These are phyloP conservation scores for Polydrusus cervinus DNA, from an alignment of 2,888 invertebrate genomes.

Conservation along the genomic window DNA sequence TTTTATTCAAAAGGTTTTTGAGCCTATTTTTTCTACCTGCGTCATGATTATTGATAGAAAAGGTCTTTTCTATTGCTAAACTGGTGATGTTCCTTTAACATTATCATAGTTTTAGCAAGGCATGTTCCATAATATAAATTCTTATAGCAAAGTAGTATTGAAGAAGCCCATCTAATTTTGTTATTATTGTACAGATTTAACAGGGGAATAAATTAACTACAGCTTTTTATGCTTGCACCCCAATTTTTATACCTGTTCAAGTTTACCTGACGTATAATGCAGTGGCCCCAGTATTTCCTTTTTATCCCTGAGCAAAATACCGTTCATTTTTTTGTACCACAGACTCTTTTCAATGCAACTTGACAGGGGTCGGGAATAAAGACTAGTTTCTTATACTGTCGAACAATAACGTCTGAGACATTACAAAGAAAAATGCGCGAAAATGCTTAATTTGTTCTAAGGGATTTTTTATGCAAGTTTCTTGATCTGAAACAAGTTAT, in stretches of 20 bases:
- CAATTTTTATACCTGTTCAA: constrained; percentile 62
- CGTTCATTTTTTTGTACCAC: constrained; percentile 61
- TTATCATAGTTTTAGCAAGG: constrained; percentile 20
- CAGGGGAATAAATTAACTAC: constrained; percentile 34
- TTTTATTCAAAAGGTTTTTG: constrained; percentile 8
- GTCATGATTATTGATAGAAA: neutral
- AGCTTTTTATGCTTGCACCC: constrained; percentile 50
- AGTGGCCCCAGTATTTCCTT: constrained; percentile 58
- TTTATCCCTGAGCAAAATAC: constrained; percentile 61
- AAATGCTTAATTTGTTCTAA: constrained; percentile 36
- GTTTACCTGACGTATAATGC: constrained; percentile 62
- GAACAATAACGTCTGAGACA: constrained; percentile 65
- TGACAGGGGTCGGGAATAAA: constrained; percentile 57
- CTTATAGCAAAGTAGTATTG: constrained; percentile 8
- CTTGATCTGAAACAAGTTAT: constrained; percentile 49
- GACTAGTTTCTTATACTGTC: constrained; percentile 55
- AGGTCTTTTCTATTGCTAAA: neutral
- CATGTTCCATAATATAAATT: neutral
- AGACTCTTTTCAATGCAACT: constrained; percentile 60
- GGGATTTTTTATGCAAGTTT: constrained; percentile 32
- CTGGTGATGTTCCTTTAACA: neutral
- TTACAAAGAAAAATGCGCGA: constrained; percentile 60
- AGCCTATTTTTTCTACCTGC: constrained; percentile 23
- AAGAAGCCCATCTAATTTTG: constrained; percentile 9
- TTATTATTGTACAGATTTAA: constrained; percentile 15